Evolutionary conservation across 2,888 invertebrate species (phyloP).

Genomic region (Axea sp.): DNA sequence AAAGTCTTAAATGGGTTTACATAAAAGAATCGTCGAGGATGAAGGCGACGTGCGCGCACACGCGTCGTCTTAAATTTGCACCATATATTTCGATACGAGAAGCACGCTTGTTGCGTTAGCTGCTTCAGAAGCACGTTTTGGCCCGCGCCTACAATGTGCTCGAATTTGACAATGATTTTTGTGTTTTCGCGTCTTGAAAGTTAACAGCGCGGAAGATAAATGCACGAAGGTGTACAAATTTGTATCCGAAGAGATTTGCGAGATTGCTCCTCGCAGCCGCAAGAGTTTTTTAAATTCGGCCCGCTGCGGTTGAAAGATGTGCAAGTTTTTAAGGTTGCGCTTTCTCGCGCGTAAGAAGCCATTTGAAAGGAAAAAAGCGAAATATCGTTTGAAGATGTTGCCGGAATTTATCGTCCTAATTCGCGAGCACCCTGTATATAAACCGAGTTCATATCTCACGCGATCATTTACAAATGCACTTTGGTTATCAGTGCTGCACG

Average conservation of each 20-base stretch:
- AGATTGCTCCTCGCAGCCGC: slow-evolving; percentile 2
- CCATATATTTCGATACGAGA: slow-evolving; percentile 37
- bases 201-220: slow-evolving; percentile 9
- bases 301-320: slow-evolving; percentile 5
- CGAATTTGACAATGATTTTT: slow-evolving; percentile 33
- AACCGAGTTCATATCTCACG: slow-evolving; percentile 4
- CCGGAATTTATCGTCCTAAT: slow-evolving; percentile 22
- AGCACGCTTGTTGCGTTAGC: no score
- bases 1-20: slow-evolving; percentile 34
- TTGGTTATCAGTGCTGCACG: slow-evolving; percentile 19
- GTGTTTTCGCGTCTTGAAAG: slow-evolving; percentile 7
- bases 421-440: not conserved
- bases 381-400: slow-evolving; percentile 2
- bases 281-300: slow-evolving; percentile 19
- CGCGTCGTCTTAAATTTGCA: slow-evolving; percentile 40
- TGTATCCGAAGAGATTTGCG: slow-evolving; percentile 20
- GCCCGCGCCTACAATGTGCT: slow-evolving; percentile 12
- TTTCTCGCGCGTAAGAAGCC: slow-evolving; percentile 1
- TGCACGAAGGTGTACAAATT: slow-evolving; percentile 1
- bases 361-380: slow-evolving; percentile 2
- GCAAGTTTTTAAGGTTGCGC: not conserved
- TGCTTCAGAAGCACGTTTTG: no score
- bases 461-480: slow-evolving; percentile 3
- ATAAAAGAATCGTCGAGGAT: slow-evolving; percentile 29
- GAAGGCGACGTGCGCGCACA: slow-evolving; percentile 33